Conservation (phyloP, 2,888 invertebrate species). For the Parnassius apollo region DNA sequence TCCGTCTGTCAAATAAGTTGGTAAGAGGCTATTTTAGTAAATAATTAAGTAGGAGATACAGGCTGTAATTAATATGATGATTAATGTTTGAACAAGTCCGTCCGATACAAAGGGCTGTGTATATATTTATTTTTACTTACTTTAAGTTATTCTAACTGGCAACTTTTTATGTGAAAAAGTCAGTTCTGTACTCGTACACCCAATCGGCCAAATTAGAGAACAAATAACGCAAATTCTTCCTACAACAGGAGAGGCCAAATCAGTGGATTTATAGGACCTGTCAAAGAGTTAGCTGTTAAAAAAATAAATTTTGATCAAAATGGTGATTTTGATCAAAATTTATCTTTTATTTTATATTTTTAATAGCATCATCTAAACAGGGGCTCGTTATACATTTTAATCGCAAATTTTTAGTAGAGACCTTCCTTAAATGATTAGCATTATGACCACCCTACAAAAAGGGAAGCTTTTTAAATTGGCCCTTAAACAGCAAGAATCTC, state of each 20-base stretch:
- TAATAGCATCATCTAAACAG: not conserved
- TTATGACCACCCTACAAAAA: not conserved
- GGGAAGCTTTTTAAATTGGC: slow-evolving; percentile 15
- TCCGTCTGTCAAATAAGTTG: too few species aligned
- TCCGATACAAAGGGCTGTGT: too few species aligned
- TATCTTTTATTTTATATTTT: not conserved
- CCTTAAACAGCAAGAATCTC: slow-evolving; percentile 23
- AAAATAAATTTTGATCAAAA: too few species aligned
- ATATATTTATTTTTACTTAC: too few species aligned
- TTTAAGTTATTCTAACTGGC: too few species aligned
- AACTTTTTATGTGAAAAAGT: not conserved
- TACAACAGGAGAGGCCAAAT: not conserved
- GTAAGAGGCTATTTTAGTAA: not conserved
- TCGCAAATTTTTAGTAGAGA: not conserved
- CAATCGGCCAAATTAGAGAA: too few species aligned
- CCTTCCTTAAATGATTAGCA: not conserved
- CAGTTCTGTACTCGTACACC: not conserved
- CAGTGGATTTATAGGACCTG: too few species aligned
- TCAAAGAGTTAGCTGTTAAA: not conserved
- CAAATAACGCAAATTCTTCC: not conserved
- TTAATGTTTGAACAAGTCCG: not conserved
- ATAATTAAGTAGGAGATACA: not conserved
- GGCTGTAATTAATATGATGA: not conserved
- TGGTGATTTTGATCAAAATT: not conserved
- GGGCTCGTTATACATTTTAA: not conserved